Evolutionary conservation across 2,888 invertebrate genomes (phyloP).

Genomic region (Reticulitermes lucifugus): DNA sequence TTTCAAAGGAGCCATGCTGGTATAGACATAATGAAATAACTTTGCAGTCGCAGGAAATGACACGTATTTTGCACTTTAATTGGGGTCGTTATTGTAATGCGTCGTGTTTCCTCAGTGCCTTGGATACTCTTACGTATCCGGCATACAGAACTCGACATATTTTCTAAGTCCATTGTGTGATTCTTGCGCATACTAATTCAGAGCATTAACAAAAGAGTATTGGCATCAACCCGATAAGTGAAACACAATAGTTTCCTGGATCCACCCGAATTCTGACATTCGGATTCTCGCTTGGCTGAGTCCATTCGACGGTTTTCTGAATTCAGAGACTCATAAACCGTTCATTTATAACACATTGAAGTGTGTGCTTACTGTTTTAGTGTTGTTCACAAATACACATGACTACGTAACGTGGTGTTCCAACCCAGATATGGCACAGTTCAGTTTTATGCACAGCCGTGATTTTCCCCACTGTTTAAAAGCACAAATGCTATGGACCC

Average conservation of each 20-base stretch:
- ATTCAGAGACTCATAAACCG: not conserved
- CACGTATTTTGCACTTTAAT: slow-evolving; percentile 5
- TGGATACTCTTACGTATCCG: not conserved
- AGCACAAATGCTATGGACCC: not conserved
- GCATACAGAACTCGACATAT: not conserved
- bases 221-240: not conserved
- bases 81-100: not conserved
- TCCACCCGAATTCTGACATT: not conserved
- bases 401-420: not conserved
- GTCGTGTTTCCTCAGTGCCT: not conserved
- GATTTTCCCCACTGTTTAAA: not conserved
- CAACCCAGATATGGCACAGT: not conserved
- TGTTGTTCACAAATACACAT: not conserved
- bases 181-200: not conserved
- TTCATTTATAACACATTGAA: not conserved
- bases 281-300: not conserved
- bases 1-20: no score
- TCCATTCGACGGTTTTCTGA: not conserved
- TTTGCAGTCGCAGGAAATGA: not conserved
- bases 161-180: not conserved
- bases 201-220: not conserved
- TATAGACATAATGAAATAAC: no score
- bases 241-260: no score
- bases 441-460: not conserved
- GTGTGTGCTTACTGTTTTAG: not conserved